Evolutionary conservation across 1,140 invertebrate genomes (phyloP).

Genomic region (Drosophila lowei): DNA sequence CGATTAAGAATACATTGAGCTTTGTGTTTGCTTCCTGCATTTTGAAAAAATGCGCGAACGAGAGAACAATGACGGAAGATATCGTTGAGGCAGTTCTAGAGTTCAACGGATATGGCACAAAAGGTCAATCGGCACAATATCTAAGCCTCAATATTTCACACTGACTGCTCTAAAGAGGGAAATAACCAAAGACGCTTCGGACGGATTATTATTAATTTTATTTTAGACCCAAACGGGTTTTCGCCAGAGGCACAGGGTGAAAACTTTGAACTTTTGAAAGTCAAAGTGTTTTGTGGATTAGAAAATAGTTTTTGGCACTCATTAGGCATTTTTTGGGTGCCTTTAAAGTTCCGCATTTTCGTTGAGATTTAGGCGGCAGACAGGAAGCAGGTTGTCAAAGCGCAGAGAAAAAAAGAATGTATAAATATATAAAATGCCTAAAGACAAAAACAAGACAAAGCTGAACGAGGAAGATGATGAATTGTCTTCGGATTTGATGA

Average conservation of each 20-base stretch:
- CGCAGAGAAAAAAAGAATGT: slow-evolving; percentile 5
- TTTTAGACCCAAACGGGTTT: slow-evolving; percentile 26
- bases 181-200: slow-evolving; percentile 23
- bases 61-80: slow-evolving; percentile 52
- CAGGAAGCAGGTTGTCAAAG: slow-evolving; percentile 30
- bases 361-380: neutral
- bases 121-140: slow-evolving; percentile 31
- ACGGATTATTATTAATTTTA: slow-evolving; percentile 29
- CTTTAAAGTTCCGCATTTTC: slow-evolving; percentile 30
- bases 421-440: too few relatives aligned
- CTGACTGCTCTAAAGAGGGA: neutral
- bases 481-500: slow-evolving; percentile 22
- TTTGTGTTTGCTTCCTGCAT: slow-evolving; percentile 44
- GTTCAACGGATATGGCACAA: slow-evolving; percentile 49
- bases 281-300: slow-evolving; percentile 25
- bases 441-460: too few relatives aligned
- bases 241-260: neutral
- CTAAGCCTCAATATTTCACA: slow-evolving; percentile 20
- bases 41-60: slow-evolving; percentile 12
- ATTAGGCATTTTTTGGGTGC: slow-evolving; percentile 7
- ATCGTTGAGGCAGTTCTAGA: slow-evolving; percentile 6
- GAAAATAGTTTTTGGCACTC: slow-evolving; percentile 34
- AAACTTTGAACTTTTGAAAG: slow-evolving; percentile 13
- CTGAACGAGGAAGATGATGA: neutral
- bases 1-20: slow-evolving; percentile 56